These are phyloP conservation scores for Lordiphosa mommai DNA, from an alignment of 1,140 invertebrate genomes.

Conservation along the genomic window DNA sequence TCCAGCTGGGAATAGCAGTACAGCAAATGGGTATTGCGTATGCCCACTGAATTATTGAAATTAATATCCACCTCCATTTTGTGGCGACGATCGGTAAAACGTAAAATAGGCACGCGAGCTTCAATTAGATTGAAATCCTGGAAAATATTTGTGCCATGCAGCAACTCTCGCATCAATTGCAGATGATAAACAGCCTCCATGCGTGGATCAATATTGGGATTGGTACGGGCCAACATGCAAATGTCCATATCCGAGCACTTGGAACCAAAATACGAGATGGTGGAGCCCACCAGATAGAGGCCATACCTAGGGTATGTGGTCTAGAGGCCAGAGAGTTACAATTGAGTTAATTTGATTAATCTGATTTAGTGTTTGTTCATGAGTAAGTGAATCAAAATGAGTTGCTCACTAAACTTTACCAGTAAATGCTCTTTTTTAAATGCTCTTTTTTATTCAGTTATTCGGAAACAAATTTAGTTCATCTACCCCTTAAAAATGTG, in stretches of 20 bases:
- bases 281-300: constrained; percentile 97
- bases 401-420: too few species aligned
- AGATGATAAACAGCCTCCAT: constrained; percentile 72
- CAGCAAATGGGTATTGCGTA: constrained; percentile 97
- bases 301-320: constrained; percentile 87
- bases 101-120: constrained; percentile 96
- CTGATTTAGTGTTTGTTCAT: too few species aligned
- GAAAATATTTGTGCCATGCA: constrained; percentile 80
- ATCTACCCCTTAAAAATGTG: too few species aligned
- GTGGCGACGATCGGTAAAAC: constrained; percentile 87
- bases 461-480: too few species aligned
- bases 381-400: too few species aligned
- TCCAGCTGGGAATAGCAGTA: constrained; percentile 94
- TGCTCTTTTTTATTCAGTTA: too few species aligned
- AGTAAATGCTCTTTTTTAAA: neutral
- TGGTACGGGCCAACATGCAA: constrained; percentile 91
- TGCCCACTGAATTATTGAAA: constrained; percentile 97
- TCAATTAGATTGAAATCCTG: constrained; percentile 89
- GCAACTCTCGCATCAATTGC: constrained; percentile 55
- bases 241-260: constrained; percentile 97
- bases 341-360: neutral
- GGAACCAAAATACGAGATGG: constrained; percentile 96
- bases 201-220: constrained; percentile 76
- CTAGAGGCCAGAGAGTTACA: constrained; percentile 79
- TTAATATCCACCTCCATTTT: constrained; percentile 96